These are phyloP conservation scores for Hozukius guyotensis DNA, from an alignment of 2,797 vertebrate species.

Conservation along the genomic window DNA sequence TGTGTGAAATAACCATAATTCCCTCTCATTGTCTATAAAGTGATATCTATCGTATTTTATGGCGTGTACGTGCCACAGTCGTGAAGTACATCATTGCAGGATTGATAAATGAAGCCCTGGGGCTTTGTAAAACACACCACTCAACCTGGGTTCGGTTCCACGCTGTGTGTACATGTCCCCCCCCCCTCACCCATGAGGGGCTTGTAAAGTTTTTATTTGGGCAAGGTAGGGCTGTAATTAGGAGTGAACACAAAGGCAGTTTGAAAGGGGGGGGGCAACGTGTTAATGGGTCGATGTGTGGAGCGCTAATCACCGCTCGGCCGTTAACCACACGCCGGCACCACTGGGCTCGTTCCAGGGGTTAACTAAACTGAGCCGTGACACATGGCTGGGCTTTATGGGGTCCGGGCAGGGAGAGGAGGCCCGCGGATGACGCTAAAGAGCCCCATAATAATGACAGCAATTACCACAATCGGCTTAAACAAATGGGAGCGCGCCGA, in stretches of 20 bases:
- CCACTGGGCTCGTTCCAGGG: slow-evolving; percentile 85
- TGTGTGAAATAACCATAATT: slow-evolving; percentile 57
- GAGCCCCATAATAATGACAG: slow-evolving; percentile 97
- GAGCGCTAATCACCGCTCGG: slow-evolving; percentile 76
- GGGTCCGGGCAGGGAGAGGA: slow-evolving; percentile 78
- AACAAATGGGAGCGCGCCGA: slow-evolving; percentile 96
- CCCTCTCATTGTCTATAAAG: slow-evolving; percentile 55
- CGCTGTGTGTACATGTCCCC: slow-evolving; percentile 10
- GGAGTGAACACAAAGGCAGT: slow-evolving; percentile 65
- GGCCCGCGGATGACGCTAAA: slow-evolving; percentile 95
- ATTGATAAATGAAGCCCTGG: slow-evolving; percentile 61
- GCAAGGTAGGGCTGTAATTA: slow-evolving; percentile 63
- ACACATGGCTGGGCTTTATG: slow-evolving; percentile 97
- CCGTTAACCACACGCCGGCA: slow-evolving; percentile 73
- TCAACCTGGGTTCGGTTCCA: slow-evolving; percentile 35
- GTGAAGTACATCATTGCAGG: slow-evolving; percentile 46
- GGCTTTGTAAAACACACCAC: slow-evolving; percentile 60
- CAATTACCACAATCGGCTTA: slow-evolving; percentile 99
- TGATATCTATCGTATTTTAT: slow-evolving; percentile 53
- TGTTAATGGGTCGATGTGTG: slow-evolving; percentile 76
- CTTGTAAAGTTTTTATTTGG: slow-evolving; percentile 74
- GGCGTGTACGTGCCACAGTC: slow-evolving; percentile 35
- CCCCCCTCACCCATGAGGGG: slow-evolving; percentile 10
- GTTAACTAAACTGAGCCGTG: slow-evolving; percentile 92
- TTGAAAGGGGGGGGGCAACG: slow-evolving; percentile 37